Percentiles rank a stretch among this genome's conserved stretches.
Evolutionary conservation across 2,797 vertebrate species (phyloP).

Genomic region (Coluber constrictor): DNA sequence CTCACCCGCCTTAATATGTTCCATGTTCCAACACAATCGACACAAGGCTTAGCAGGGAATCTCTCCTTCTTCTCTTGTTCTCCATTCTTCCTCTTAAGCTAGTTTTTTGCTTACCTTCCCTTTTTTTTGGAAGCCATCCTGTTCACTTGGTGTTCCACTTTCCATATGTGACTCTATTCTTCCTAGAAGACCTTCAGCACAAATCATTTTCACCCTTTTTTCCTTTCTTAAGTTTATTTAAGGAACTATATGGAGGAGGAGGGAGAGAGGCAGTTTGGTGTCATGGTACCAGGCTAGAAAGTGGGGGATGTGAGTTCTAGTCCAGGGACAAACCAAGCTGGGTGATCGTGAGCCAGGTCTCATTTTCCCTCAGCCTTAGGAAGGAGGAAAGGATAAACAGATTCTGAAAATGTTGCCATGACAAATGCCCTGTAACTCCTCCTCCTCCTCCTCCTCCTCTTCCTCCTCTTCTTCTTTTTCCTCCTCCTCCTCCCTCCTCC

Average conservation of each 20-base stretch:
- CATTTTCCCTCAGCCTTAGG: not conserved
- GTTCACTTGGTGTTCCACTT: not conserved
- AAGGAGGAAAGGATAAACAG: not conserved
- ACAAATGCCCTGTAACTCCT: not conserved
- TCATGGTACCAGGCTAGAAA: not conserved
- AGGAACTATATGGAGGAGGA: not conserved
- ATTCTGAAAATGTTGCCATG: not conserved
- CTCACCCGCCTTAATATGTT: not conserved
- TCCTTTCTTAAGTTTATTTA: not conserved
- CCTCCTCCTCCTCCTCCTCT: not conserved
- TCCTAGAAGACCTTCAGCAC: not conserved
- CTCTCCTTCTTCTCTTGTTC: not conserved
- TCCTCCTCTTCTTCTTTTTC: not conserved
- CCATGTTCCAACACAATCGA: not conserved
- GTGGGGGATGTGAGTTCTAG: not conserved
- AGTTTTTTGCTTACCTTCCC: not conserved
- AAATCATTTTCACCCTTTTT: not conserved
- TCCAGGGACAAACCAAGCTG: not conserved
- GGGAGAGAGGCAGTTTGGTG: not conserved
- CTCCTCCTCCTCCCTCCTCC: accelerated
- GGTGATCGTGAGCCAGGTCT: not conserved
- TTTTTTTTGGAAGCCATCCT: not conserved
- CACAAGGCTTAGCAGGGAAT: not conserved
- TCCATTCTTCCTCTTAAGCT: not conserved
- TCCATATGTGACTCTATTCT: not conserved